Evolutionary conservation across 2,113 vertebrate genomes (phyloP).

Genomic region (Sardina pilchardus): DNA sequence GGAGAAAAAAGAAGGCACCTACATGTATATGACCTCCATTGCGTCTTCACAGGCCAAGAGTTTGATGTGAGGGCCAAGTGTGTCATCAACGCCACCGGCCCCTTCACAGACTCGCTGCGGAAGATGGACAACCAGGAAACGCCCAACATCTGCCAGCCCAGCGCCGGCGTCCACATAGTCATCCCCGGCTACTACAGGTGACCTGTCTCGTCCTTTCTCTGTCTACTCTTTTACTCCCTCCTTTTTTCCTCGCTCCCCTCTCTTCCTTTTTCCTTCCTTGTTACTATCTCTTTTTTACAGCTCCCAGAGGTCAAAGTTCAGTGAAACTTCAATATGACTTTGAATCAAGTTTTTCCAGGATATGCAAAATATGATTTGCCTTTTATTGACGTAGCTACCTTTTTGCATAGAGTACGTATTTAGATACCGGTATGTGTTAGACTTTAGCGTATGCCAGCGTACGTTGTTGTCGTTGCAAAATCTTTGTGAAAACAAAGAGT

Average conservation of each 20-base stretch:
- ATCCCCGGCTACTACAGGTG: conserved; percentile 98
- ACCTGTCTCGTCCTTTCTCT: conserved; percentile 17
- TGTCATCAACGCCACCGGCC: conserved; percentile 96
- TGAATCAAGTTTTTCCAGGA: neutral
- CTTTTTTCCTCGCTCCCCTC: neutral
- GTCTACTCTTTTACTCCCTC: neutral
- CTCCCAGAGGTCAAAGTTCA: neutral
- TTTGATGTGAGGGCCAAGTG: conserved; percentile 95
- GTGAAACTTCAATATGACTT: neutral
- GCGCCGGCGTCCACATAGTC: conserved; percentile 95
- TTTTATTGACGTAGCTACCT: neutral
- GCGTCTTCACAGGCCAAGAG: conserved; percentile 79
- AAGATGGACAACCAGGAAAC: conserved; percentile 88
- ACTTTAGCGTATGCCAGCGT: too few species aligned
- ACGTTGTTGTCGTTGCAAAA: too few species aligned
- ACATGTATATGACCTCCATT: neutral
- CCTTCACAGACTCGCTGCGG: conserved; percentile 92
- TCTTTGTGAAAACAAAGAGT: too few species aligned
- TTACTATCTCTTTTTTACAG: neutral
- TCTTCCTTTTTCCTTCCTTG: neutral
- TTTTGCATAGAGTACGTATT: neutral
- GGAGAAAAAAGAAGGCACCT: too few species aligned
- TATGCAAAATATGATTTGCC: neutral
- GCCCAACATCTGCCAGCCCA: conserved; percentile 90
- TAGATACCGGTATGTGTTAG: too few species aligned